phyloP scores from a whole-genome alignment of 1,140 invertebrate genomes.

The Notospermus geniculatus region DNA sequence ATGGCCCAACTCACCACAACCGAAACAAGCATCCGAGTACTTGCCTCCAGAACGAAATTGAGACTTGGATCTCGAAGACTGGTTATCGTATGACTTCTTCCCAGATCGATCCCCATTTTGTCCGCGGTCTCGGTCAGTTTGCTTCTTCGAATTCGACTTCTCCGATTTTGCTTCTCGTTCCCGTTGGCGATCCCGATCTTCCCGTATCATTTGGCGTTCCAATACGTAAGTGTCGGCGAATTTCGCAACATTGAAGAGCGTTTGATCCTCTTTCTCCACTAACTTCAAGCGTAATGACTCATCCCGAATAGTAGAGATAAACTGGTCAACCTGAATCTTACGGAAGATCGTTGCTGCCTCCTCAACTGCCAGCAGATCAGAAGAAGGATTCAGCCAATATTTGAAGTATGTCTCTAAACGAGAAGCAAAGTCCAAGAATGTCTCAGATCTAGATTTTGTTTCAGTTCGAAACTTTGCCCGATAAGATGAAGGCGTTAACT shows the following conservation, averaged over 20 bases:
- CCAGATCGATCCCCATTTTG: too few relatives aligned
- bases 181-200: too few relatives aligned
- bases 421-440: not conserved
- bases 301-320: not conserved
- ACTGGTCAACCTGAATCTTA: not conserved
- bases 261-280: not conserved
- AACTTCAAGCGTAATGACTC: conserved; percentile 3
- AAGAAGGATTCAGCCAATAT: conserved; percentile 2
- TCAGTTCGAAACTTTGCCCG: conserved; percentile 2
- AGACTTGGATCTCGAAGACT: too few relatives aligned
- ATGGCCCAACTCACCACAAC: not conserved
- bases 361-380: not conserved
- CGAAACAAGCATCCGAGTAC: not conserved
- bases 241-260: not conserved
- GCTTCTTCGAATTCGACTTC: too few relatives aligned
- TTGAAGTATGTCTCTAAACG: not conserved
- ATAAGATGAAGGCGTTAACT: not conserved
- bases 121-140: too few relatives aligned
- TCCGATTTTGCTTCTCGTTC: too few relatives aligned
- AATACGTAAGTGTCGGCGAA: conserved; percentile 5
- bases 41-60: too few relatives aligned
- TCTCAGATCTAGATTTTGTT: not conserved
- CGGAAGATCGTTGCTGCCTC: not conserved
- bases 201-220: too few relatives aligned
- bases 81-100: too few relatives aligned